Evolutionary conservation across 64 coral and sea anemone genomes (phyloP).

Genomic region (Trachythela sp.): DNA sequence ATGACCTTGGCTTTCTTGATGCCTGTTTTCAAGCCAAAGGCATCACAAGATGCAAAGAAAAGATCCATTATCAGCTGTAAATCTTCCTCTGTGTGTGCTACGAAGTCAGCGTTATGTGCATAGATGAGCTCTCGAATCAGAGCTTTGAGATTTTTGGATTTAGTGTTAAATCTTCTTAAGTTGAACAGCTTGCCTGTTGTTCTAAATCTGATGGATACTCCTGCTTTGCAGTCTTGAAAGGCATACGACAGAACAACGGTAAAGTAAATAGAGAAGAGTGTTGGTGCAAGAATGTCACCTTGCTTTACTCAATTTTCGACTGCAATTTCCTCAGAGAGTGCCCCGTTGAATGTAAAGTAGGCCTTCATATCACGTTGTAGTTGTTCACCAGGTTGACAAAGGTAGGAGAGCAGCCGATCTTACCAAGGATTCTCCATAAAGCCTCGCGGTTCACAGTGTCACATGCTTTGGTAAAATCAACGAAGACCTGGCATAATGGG

Average conservation of each 20-base stretch:
- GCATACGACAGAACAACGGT: slow-evolving; percentile 24
- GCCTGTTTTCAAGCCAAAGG: slow-evolving; percentile 22
- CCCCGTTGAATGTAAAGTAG: slow-evolving; percentile 4
- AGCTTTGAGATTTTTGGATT: not conserved
- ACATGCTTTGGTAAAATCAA: not conserved
- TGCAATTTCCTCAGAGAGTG: not conserved
- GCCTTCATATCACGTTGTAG: slow-evolving; percentile 24
- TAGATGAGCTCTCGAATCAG: slow-evolving; percentile 25
- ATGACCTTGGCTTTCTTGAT: slow-evolving; percentile 43
- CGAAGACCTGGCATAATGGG: not conserved
- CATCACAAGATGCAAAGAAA: slow-evolving; percentile 28
- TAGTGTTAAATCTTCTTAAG: not conserved
- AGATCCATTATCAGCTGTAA: slow-evolving; percentile 27
- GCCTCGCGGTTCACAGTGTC: slow-evolving; percentile 22
- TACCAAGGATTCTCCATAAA: not conserved
- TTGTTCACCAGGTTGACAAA: slow-evolving; percentile 38
- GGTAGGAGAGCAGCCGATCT: slow-evolving; percentile 29
- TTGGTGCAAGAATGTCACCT: not conserved
- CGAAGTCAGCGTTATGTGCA: slow-evolving; percentile 25
- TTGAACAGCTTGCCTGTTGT: not conserved
- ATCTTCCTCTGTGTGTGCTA: not conserved
- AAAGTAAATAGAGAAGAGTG: slow-evolving; percentile 18
- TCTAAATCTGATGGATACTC: slow-evolving; percentile 31
- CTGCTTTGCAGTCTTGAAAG: slow-evolving; percentile 25
- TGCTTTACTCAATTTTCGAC: not conserved